Base-by-base conservation (phyloP, 2,797 vertebrate species). In the Neomorphus geoffroyi region DNA sequence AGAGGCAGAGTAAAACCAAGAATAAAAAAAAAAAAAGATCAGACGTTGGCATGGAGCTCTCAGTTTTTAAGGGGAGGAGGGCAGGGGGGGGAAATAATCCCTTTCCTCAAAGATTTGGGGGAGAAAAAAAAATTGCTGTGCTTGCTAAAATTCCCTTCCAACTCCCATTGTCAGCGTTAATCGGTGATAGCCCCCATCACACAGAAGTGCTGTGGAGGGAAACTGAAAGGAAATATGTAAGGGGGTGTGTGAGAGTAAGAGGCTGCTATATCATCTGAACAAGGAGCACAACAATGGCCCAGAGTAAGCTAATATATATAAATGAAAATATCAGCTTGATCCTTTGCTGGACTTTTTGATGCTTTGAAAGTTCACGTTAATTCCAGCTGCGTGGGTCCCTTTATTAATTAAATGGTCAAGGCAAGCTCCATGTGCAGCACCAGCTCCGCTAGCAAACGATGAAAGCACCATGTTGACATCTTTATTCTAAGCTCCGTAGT, bases 331-430 rank as follows among this genome's bases (percentile, higher is more conserved):
- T 96, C 96, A 95, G 91, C 95, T 95, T 94, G 91, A 94, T 92
- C 86, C 97, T 91, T 90, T 4, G 9, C 91, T 78, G 88, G 92
- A 92, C 94, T 96, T 96, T 96, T 95, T 96, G 92, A 96, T 96
- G 96, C 95, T 97, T 97, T 97, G 94, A 95, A 96, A 94, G 88
- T 95, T 91, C 95, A 54, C 0, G 39, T 97, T 97, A 96, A 95
- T 97, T 96, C 96, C 93, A 96, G 93, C 94, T 93, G 92, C 45
- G 69, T 96, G 95, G 94, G 93, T 94, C 87, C 57, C 95, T 97
- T 97, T 90, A 95, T 97, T 97, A 96, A 97, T 97, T 96, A 97
- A 96, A 96, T 93, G 95, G 96, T 95, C 91, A 96, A 95, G 91
- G 88, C 92, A 94, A 74, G 86, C 96, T 96, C 92, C 93, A 88